Conservation (phyloP, 1,140 invertebrate species). For the Orchestia grillus region DNA sequence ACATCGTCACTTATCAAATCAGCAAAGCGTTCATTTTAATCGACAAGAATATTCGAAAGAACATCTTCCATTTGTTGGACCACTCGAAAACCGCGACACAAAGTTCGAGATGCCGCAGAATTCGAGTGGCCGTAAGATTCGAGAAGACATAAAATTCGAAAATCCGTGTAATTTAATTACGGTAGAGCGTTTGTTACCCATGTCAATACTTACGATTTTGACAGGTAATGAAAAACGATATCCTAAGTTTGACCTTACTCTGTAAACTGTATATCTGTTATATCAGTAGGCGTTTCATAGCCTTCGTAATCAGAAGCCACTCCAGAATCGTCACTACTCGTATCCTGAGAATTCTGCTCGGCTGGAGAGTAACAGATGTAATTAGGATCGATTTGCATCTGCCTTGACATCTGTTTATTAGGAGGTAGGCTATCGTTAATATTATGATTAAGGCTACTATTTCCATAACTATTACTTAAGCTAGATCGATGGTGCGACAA, state of each 20-base stretch:
- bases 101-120: neutral
- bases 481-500: neutral
- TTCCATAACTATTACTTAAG: neutral
- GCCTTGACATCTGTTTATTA: slow-evolving; percentile 49
- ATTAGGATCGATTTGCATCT: slow-evolving; percentile 11
- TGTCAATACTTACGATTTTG: neutral
- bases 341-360: neutral
- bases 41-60: neutral
- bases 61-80: neutral
- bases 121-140: too few species aligned
- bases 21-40: too few species aligned
- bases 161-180: neutral
- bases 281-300: slow-evolving; percentile 33
- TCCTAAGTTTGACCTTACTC: neutral
- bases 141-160: too few species aligned
- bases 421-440: slow-evolving; percentile 42
- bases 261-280: slow-evolving; percentile 28
- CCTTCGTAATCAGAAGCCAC: slow-evolving; percentile 19
- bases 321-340: neutral
- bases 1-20: too few species aligned
- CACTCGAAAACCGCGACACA: neutral
- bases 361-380: slow-evolving; percentile 31
- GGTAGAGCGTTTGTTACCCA: neutral
- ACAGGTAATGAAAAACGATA: neutral
- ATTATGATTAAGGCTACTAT: neutral